Base-by-base conservation (phyloP, 1,140 invertebrate genomes). In the Ruditapes philippinarum region DNA sequence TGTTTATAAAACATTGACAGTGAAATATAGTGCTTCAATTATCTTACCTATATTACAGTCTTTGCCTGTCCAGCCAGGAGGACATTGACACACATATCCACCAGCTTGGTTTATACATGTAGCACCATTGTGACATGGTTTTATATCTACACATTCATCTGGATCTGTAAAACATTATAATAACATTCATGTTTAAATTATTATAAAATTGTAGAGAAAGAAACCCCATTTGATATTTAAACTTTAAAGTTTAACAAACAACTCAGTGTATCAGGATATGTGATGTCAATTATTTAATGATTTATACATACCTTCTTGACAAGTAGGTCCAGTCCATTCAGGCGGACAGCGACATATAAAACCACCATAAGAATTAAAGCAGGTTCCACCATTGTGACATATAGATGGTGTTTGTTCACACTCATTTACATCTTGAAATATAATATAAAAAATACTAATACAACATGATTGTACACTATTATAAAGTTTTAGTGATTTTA, bases 21-120 rank as follows among this genome's bases (percentile, higher is more conserved):
- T n/a, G n/a, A n/a, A n/a, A n/a, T n/a, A n/a, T n/a, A n/a, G n/a
- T n/a, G n/a, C n/a, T n/a, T n/a, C n/a, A n/a, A n/a, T n/a, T 25
- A 51, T 17, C 28, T 78, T 82, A 92, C 92, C 98, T 91, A 98
- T 97, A 96, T 99, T 99, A 96, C 99, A 99, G 90, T 97, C 97
- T 90, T 97, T 97, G 82, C 99, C 99, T 0, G 98, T 98, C 95
- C 99, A 99, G 40, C 99, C 99, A 91, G 98, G 98, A 1, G 76
- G 31, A 89, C 92, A 92, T 78, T 91, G 76, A 90, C 94, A 95
- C 25, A 73, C 74, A 73, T 90, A 95, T 7, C 89, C 90, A 2
- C 92, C 93, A 28, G 90, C 84, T 38, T 89, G 92, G 49, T 95
- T 93, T 0, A 92, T 79, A 88, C 94, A 95, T 7, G 85, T 90